Conservation (phyloP, 2,797 vertebrate species). For the Neopelma chrysocephalum region DNA sequence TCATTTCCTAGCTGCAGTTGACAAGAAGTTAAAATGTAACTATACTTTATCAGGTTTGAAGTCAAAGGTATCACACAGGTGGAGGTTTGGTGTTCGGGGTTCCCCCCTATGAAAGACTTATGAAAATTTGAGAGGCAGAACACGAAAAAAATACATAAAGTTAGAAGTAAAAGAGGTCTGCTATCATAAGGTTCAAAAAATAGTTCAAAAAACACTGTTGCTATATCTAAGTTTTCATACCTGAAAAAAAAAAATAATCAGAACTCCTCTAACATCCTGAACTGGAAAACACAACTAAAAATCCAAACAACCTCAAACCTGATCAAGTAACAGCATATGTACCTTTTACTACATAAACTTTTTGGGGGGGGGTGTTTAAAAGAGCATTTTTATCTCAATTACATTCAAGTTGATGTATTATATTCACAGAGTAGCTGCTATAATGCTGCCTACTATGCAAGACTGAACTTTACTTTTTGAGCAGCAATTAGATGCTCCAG, state of each 20-base stretch:
- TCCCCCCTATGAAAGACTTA: not conserved
- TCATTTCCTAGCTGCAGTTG: not conserved
- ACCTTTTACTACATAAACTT: not conserved
- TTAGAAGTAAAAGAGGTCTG: not conserved
- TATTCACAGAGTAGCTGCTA: not conserved
- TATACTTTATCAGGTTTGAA: not conserved
- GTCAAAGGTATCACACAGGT: conserved; percentile 4
- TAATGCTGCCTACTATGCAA: not conserved
- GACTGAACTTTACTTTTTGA: not conserved
- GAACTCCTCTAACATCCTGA: not conserved
- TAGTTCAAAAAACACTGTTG: not conserved
- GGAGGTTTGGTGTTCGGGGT: not conserved
- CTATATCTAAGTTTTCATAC: not conserved
- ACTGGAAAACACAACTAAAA: not conserved
- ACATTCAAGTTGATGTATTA: not conserved
- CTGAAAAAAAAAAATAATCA: not conserved
- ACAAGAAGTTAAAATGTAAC: conserved; percentile 44
- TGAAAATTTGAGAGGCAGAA: not conserved
- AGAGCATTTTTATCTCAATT: not conserved
- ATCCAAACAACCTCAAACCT: not conserved
- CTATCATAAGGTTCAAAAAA: not conserved
- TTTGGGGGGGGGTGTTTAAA: not conserved
- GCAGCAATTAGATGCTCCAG: not conserved
- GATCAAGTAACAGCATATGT: not conserved
- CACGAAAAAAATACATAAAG: not conserved